phyloP scores from a whole-genome alignment of 2,797 vertebrate species.

The Craterocephalus amniculus region DNA sequence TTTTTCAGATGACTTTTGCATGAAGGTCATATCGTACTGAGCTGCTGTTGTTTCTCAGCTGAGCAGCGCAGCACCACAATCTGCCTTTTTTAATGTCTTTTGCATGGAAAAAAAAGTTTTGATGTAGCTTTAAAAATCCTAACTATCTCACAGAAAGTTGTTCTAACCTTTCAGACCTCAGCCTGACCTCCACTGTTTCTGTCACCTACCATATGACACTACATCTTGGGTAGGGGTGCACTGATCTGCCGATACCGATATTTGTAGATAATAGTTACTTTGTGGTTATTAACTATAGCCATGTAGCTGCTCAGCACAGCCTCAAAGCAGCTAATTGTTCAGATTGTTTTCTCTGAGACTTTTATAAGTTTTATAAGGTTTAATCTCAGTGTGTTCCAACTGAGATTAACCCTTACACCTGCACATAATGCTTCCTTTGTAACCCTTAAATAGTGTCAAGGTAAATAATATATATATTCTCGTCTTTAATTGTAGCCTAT shows the following conservation, averaged over 20 bases:
- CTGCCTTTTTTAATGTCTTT: not conserved
- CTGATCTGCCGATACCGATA: too few species aligned
- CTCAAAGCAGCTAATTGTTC: not conserved
- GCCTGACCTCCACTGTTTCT: not conserved
- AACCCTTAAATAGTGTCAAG: not conserved
- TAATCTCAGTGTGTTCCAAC: not conserved
- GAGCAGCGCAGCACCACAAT: not conserved
- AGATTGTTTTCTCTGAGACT: not conserved
- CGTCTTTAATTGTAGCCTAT: not conserved
- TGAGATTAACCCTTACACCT: too few species aligned
- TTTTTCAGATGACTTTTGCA: not conserved
- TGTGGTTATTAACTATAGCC: not conserved
- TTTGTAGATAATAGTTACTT: not conserved
- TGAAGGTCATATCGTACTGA: not conserved
- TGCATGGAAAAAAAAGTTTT: not conserved
- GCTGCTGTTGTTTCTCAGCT: too few species aligned
- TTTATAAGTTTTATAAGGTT: not conserved
- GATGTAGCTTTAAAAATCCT: not conserved
- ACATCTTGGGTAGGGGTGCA: too few species aligned
- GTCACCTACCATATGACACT: not conserved
- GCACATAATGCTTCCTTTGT: not conserved
- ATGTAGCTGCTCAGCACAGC: not conserved
- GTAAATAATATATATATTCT: not conserved
- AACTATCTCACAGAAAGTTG: not conserved
- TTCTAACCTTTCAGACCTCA: not conserved